These are phyloP conservation scores for Elgaria multicarinata DNA, from an alignment of 2,113 vertebrate genomes.

Conservation along the genomic window DNA sequence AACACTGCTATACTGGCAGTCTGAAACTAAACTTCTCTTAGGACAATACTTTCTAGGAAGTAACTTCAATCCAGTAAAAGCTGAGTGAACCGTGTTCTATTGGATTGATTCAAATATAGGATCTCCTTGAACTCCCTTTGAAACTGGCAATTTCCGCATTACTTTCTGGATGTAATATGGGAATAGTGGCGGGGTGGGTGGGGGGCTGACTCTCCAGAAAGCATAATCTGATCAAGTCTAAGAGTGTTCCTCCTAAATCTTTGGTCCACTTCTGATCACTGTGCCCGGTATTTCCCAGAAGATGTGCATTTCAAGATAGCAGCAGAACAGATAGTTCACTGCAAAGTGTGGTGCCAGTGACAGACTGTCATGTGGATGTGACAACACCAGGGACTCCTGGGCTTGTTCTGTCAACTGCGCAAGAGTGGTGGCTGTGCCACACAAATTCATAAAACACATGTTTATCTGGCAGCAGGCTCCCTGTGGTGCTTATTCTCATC, in stretches of 20 bases:
- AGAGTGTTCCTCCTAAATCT: too few relatives aligned
- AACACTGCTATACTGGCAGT: neutral
- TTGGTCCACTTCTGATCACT: neutral
- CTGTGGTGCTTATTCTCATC: neutral
- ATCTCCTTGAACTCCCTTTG: neutral
- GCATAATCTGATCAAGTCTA: neutral
- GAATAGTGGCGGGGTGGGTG: neutral
- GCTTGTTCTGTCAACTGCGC: neutral
- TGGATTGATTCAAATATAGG: neutral
- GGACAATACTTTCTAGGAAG: neutral
- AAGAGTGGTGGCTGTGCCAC: neutral
- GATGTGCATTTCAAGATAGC: neutral
- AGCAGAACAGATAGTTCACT: neutral
- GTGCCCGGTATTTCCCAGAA: neutral
- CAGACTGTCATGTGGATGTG: neutral
- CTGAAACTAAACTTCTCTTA: neutral
- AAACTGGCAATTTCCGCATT: neutral
- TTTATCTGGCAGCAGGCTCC: neutral
- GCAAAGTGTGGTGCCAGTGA: neutral
- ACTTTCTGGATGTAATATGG: neutral
- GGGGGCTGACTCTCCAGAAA: neutral
- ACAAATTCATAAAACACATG: neutral
- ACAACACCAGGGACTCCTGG: too few relatives aligned
- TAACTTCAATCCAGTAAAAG: neutral
- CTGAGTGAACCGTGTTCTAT: neutral